These are phyloP conservation scores for Phengaris alcon DNA, from an alignment of 2,888 invertebrate genomes.

Conservation along the genomic window DNA sequence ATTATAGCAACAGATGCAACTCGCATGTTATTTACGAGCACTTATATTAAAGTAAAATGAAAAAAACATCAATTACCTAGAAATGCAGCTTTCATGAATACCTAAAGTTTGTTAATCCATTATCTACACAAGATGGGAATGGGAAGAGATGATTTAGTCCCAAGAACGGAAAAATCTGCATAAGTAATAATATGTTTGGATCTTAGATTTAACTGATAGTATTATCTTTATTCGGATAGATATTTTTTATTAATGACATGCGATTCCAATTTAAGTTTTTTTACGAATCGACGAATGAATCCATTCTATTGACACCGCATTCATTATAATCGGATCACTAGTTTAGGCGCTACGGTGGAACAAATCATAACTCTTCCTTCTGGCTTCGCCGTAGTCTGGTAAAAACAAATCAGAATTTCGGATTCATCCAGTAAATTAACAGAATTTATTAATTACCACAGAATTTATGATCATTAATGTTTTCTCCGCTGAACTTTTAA, in stretches of 20 bases:
- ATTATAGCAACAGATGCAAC: slow-evolving; percentile 36
- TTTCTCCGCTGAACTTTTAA: background rate
- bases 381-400: too few species aligned
- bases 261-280: too few species aligned
- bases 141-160: background rate
- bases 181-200: background rate
- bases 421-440: background rate
- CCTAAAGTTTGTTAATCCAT: too few species aligned
- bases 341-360: too few species aligned
- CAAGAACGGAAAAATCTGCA: background rate
- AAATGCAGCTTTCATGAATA: background rate
- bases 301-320: too few species aligned
- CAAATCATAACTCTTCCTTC: too few species aligned
- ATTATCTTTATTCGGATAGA: too few species aligned
- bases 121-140: background rate
- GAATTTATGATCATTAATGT: background rate
- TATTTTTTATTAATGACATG: too few species aligned
- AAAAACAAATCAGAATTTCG: background rate
- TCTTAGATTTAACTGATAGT: background rate
- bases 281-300: too few species aligned
- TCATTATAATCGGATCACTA: too few species aligned
- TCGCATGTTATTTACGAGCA: slow-evolving; percentile 27
- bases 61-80: slow-evolving; percentile 4
- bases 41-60: slow-evolving; percentile 12
- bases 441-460: background rate